Base-by-base conservation (phyloP, 2,888 invertebrate genomes). In the Nematopogon swammerdamellus region DNA sequence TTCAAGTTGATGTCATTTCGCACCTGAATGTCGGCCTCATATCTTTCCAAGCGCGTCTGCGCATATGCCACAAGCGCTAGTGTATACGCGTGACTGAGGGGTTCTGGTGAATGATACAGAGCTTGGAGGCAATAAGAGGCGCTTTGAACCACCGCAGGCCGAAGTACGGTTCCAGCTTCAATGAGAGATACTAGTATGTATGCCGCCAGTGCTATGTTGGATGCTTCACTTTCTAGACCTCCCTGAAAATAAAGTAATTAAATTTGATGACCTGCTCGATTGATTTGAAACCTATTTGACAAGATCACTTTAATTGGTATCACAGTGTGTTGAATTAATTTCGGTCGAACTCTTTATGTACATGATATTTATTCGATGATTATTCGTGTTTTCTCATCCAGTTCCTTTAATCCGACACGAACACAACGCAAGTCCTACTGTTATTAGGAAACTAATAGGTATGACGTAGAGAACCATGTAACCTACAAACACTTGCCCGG, bases 111-210 rank as follows among this genome's bases (percentile, higher is more conserved):
- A 46, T 2, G 68, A 64, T 0, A 73, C 3, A 76, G 55, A 0
- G 80, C 85, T 30, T 81, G 72, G 45, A 85, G 69, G 53, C 88
- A 88, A 19, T 82, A 80, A 46, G 85, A 72, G 0, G 86, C 82
- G 63, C 85, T 84, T 2, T 73, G 72, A 44, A 83, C 64, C 1
- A 83, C 69, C 2, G 63, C 57, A 17, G 71, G 59, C 1, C 82
- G 70, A 1, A 83, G 65, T 2, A 82, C 61, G 0, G 76, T 62
- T 10, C 82, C 67, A 10, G 84, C 81, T 59, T 88, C 86, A 2
- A 87, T 61, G 2, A 89, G 72, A 18, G 88, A 83, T 0, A 85
- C 82, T 18, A 88, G 70, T 44, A 88, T 85, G 64, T 87, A 90
- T 0, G 89, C 85, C 0, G 89, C 86, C 45, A 89, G 68, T 0